Conservation (phyloP, 2,888 invertebrate genomes). For the Alsophila aescularia region DNA sequence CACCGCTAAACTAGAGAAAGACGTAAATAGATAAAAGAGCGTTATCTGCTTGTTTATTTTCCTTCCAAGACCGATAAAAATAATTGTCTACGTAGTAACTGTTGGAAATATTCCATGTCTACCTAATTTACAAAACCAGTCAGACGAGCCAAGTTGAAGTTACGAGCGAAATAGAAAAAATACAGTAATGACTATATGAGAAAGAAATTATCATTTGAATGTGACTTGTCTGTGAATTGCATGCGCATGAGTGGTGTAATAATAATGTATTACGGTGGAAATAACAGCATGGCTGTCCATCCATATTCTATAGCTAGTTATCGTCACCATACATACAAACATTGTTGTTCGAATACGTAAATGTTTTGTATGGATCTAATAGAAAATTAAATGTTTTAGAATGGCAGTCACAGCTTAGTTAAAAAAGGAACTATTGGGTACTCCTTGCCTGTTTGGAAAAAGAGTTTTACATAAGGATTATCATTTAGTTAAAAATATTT, state of each 20-base stretch:
- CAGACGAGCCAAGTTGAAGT: slow-evolving; percentile 4
- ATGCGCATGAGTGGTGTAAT: background rate
- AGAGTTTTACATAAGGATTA: background rate
- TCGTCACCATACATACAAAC: background rate
- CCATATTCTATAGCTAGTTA: background rate
- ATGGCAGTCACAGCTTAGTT: background rate
- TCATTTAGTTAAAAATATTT: background rate
- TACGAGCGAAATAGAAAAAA: background rate
- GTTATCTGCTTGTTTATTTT: slow-evolving; percentile 1
- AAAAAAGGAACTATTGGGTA: background rate
- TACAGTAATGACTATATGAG: background rate
- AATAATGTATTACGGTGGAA: background rate
- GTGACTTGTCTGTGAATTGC: background rate
- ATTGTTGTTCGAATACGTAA: background rate
- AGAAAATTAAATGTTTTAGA: too few relatives aligned
- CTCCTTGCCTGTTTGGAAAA: background rate
- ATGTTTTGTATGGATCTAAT: too few relatives aligned
- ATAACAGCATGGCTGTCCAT: background rate
- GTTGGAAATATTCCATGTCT: slow-evolving; percentile 15
- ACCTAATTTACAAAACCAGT: slow-evolving; percentile 7
- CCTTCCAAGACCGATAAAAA: background rate
- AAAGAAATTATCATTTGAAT: background rate
- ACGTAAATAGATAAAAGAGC: background rate
- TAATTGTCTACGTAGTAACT: background rate
- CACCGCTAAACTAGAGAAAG: background rate